Percentiles rank a stretch among this genome's conserved stretches.
phyloP scores from a whole-genome alignment of 1,140 invertebrate species.

The Neomicropteryx cornuta region DNA sequence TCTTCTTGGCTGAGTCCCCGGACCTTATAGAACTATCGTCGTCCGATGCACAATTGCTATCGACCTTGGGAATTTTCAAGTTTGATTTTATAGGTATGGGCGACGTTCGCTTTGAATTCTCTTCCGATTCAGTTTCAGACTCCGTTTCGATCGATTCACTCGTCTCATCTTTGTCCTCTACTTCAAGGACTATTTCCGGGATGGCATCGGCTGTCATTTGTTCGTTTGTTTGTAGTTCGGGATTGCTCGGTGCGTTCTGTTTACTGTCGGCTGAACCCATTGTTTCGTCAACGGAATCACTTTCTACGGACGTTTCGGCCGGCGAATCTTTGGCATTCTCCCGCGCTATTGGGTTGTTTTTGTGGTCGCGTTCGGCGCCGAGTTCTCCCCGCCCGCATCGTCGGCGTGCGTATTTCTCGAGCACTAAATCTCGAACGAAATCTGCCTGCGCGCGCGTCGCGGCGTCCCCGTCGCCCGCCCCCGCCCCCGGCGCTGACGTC shows the following conservation, averaged over 20 bases:
- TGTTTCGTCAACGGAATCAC: constrained; percentile 31
- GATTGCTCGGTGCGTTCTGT: not conserved
- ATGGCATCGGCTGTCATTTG: not conserved
- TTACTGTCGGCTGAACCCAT: constrained; percentile 10
- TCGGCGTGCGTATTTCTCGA: constrained; percentile 28
- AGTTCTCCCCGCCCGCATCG: constrained; percentile 18
- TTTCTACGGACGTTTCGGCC: constrained; percentile 26
- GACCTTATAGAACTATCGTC: constrained; percentile 31
- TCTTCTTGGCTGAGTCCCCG: constrained; percentile 30
- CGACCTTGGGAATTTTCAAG: constrained; percentile 29
- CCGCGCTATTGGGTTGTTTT: constrained; percentile 17
- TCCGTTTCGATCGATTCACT: constrained; percentile 6
- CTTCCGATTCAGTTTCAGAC: constrained; percentile 22
- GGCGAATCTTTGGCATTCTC: constrained; percentile 19
- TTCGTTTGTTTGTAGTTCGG: not conserved
- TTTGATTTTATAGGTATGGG: too few species aligned
- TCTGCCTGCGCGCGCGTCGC: constrained; percentile 21
- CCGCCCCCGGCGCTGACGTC: constrained; percentile 16
- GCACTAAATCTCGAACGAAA: constrained; percentile 27
- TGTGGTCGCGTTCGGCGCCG: constrained; percentile 25
- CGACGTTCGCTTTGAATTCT: constrained; percentile 18
- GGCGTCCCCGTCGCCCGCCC: constrained; percentile 15
- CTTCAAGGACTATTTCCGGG: not conserved
- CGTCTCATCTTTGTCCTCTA: constrained; percentile 11
- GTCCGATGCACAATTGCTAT: constrained; percentile 28